phyloP scores from a whole-genome alignment of 2,888 invertebrate species.

The Ditylenchus weischeri region DNA sequence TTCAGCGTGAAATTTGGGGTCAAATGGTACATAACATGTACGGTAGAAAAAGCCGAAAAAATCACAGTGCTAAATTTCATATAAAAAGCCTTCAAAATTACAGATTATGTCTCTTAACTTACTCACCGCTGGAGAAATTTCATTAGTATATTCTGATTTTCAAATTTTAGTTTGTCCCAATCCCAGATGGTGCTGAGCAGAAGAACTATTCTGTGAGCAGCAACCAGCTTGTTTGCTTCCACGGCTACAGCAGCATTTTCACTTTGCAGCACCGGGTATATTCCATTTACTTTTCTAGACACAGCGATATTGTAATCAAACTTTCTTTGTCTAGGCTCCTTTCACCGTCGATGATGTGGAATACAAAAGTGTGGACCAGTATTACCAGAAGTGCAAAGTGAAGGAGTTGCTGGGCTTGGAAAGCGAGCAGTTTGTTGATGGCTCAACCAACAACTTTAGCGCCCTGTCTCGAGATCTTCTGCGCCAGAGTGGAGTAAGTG shows the following conservation, averaged over 20 bases:
- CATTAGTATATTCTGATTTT: not conserved
- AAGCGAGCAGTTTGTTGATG: constrained; percentile 30
- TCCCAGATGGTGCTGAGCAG: constrained; percentile 25
- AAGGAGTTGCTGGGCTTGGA: constrained; percentile 29
- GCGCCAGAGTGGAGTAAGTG: constrained; percentile 23
- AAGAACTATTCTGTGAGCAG: constrained; percentile 18
- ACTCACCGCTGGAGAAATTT: not conserved
- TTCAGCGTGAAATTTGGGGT: too few species aligned
- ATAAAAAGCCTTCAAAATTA: too few species aligned
- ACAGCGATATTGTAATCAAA: too few species aligned
- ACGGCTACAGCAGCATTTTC: constrained; percentile 30
- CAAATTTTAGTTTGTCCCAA: constrained; percentile 25
- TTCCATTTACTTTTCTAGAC: not conserved
- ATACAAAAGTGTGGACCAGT: constrained; percentile 33
- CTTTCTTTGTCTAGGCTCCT: constrained; percentile 22
- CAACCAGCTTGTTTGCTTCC: constrained; percentile 27
- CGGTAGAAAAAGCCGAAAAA: too few species aligned
- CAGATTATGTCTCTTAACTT: too few species aligned
- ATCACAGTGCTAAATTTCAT: too few species aligned
- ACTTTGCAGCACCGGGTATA: constrained; percentile 32
- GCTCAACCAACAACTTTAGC: constrained; percentile 31
- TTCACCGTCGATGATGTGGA: constrained; percentile 27
- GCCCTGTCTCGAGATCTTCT: constrained; percentile 29
- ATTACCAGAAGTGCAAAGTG: constrained; percentile 34
- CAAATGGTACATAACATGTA: too few species aligned